A percentile compares a stretch with the other conserved stretches of the same genome.
Conservation (phyloP, 2,113 vertebrate genomes). For the Sialia sialis region DNA sequence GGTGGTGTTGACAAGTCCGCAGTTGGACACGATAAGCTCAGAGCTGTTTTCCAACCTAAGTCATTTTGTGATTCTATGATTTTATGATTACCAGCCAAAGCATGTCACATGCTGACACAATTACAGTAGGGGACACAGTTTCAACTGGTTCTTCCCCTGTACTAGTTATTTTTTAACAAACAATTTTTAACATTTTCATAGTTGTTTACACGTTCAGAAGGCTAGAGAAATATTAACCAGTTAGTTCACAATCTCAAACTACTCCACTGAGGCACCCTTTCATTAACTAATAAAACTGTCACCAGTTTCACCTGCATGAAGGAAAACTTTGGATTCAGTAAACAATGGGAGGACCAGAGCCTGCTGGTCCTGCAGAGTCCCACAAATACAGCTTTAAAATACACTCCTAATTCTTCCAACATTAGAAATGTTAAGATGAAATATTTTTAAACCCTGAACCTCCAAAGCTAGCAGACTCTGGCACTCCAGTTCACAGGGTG, state of each 20-base stretch:
- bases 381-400: not conserved
- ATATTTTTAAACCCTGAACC: not conserved
- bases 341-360: not conserved
- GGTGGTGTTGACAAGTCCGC: not conserved
- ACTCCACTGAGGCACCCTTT: not conserved
- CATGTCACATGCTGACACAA: not conserved
- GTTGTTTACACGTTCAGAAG: not conserved
- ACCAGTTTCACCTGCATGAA: not conserved
- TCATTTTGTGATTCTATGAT: not conserved
- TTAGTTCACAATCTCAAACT: not conserved
- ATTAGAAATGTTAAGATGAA: not conserved
- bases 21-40: not conserved
- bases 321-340: not conserved
- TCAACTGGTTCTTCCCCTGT: not conserved
- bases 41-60: not conserved
- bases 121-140: not conserved
- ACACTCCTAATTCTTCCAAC: not conserved
- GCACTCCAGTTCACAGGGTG: not conserved
- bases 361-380: not conserved
- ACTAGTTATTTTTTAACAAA: not conserved
- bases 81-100: not conserved
- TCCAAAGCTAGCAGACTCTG: not conserved
- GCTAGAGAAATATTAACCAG: not conserved
- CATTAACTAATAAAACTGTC: not conserved
- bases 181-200: not conserved